Conservation (phyloP, 2,797 vertebrate species). For the Mormyrops boulengeri region DNA sequence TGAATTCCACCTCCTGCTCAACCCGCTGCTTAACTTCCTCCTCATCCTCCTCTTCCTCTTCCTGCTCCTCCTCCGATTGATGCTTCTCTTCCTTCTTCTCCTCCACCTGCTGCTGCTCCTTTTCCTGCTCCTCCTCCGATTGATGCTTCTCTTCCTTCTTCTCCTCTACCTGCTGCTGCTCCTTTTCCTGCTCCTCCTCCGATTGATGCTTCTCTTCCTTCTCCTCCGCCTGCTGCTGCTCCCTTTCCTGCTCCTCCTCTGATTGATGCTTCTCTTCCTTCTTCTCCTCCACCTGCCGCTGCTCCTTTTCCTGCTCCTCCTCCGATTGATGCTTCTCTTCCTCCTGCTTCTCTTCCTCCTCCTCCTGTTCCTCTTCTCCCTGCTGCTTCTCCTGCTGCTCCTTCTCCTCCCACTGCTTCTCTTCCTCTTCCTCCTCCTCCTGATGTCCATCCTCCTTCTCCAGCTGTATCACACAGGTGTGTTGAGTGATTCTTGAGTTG, state of each 20-base stretch:
- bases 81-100: neutral
- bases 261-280: neutral
- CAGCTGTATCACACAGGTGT: neutral
- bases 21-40: neutral
- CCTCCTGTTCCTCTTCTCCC: neutral
- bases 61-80: neutral
- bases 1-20: conserved; percentile 37
- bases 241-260: neutral
- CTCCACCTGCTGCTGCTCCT: neutral
- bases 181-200: neutral
- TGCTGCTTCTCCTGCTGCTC: neutral
- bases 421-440: neutral
- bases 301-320: neutral
- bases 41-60: neutral
- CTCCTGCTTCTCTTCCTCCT: neutral
- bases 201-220: neutral
- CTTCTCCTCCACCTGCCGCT: neutral
- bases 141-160: neutral
- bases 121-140: neutral
- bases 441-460: neutral
- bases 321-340: neutral
- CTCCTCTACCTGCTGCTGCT: neutral
- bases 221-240: neutral
- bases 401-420: neutral
- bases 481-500: neutral